Evolutionary conservation across 2,113 vertebrate species (phyloP).

Genomic region (Misgurnus mizolepis): DNA sequence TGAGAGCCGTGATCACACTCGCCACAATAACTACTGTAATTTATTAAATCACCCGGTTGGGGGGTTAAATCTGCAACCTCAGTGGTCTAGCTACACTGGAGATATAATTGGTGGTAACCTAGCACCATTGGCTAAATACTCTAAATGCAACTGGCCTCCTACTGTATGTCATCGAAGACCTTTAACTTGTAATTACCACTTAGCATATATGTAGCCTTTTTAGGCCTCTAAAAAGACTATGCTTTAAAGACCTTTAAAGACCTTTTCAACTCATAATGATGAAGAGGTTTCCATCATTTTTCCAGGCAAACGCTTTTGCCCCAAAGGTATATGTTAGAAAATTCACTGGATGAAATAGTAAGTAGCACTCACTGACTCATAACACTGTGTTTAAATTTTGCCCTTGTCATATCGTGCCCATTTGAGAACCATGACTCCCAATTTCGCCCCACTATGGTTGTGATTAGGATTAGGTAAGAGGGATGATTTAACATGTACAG

Average conservation of each 20-base stretch:
- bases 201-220: background rate
- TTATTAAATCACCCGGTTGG: slow-evolving; percentile 6
- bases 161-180: background rate
- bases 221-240: background rate
- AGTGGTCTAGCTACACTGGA: background rate
- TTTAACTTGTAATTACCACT: background rate
- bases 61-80: background rate
- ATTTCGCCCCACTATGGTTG: too few species aligned
- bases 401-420: too few species aligned
- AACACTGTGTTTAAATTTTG: too few species aligned
- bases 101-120: slow-evolving; percentile 5
- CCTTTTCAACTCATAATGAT: slow-evolving; percentile 5
- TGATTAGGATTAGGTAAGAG: too few species aligned
- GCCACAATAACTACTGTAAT: background rate
- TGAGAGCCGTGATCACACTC: background rate
- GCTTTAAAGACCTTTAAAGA: background rate
- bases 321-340: background rate
- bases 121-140: background rate
- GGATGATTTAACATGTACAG: too few species aligned
- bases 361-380: background rate
- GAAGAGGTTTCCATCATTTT: background rate
- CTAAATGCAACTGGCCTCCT: background rate
- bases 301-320: background rate
- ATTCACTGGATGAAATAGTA: background rate
- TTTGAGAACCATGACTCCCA: too few species aligned